A percentile compares a stretch with the other conserved stretches of the same genome.
Conservation (phyloP, 2,113 vertebrate species). For the Prolemur simus region DNA sequence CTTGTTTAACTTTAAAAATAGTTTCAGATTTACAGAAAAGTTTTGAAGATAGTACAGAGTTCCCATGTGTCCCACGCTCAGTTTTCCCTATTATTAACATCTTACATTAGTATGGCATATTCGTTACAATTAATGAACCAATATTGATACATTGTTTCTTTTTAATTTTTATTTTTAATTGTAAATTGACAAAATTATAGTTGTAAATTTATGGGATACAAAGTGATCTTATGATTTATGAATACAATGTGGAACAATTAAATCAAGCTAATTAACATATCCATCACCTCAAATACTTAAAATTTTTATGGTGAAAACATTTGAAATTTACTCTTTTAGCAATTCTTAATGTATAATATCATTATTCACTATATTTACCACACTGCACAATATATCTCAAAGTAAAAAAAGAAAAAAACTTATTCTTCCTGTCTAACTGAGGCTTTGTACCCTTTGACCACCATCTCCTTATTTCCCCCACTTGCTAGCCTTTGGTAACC, state of each 20-base stretch:
- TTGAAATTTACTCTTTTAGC: not conserved
- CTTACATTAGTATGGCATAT: not conserved
- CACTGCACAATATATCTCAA: not conserved
- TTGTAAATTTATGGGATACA: not conserved
- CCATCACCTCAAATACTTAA: not conserved
- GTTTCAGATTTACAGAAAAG: slow-evolving; percentile 38
- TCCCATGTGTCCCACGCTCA: not conserved
- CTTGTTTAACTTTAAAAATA: not conserved
- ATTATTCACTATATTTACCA: not conserved
- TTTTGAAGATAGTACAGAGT: not conserved
- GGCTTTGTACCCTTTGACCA: not conserved
- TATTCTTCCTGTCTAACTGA: not conserved
- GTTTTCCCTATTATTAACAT: not conserved
- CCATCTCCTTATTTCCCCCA: not conserved
- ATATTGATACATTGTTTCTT: not conserved
- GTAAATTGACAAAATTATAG: not conserved
- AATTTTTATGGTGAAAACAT: not conserved
- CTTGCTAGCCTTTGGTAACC: not conserved
- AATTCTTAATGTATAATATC: not conserved
- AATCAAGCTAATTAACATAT: slow-evolving; percentile 8
- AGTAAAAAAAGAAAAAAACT: not conserved
- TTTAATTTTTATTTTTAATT: slow-evolving; percentile 1
- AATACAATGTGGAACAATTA: not conserved
- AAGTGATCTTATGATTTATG: not conserved
- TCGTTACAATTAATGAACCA: slow-evolving; percentile 42